These are phyloP conservation scores for Callosobruchus maculatus DNA, from an alignment of 2,888 invertebrate genomes.

Conservation along the genomic window DNA sequence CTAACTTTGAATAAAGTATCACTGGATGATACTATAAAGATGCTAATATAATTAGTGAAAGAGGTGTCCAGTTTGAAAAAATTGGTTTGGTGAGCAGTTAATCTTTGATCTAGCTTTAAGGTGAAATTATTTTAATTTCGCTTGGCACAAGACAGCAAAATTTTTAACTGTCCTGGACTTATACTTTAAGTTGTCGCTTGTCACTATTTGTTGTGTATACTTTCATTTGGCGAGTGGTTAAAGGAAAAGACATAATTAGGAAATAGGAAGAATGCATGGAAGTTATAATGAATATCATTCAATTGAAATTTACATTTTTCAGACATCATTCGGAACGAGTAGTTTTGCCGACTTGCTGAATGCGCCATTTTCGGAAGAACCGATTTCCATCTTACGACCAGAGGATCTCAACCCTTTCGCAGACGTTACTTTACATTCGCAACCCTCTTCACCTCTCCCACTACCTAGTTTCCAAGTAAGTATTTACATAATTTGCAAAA, in stretches of 20 bases:
- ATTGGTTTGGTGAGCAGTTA: too few relatives aligned
- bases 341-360: constrained; percentile 76
- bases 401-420: constrained; percentile 74
- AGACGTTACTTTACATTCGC: constrained; percentile 56
- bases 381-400: constrained; percentile 59
- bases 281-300: neutral
- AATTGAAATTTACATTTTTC: constrained; percentile 31
- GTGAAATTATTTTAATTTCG: too few relatives aligned
- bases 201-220: too few relatives aligned
- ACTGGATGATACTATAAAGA: too few relatives aligned
- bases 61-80: too few relatives aligned
- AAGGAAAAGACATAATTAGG: too few relatives aligned
- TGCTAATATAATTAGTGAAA: too few relatives aligned
- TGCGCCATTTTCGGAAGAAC: constrained; percentile 70
- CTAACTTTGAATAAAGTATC: too few relatives aligned
- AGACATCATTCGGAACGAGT: constrained; percentile 74
- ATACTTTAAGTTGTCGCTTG: too few relatives aligned
- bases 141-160: too few relatives aligned
- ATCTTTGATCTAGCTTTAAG: too few relatives aligned
- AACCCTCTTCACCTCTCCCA: constrained; percentile 50
- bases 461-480: constrained; percentile 66
- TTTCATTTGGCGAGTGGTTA: neutral
- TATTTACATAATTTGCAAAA: neutral
- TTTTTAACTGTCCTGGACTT: too few relatives aligned
- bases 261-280: neutral